phyloP scores from a whole-genome alignment of 2,113 vertebrate genomes.

The Pipa parva region DNA sequence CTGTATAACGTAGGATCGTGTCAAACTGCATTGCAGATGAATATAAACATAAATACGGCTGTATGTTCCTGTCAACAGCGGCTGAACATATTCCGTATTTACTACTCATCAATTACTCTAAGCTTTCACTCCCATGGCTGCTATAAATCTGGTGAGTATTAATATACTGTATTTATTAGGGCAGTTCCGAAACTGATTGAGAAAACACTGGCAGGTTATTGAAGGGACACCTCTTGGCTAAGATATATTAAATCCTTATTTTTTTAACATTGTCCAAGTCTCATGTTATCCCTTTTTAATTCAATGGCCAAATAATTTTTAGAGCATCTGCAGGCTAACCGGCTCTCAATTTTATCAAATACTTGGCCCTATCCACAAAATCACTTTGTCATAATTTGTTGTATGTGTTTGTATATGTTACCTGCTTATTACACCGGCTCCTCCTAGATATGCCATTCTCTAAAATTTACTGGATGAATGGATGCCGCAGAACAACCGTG shows the following conservation, averaged over 20 bases:
- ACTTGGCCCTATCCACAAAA: no score
- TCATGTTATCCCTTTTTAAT: no score
- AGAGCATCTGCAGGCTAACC: no score
- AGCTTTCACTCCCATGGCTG: constrained; percentile 15
- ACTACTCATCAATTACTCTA: constrained; percentile 47
- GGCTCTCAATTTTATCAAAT: no score
- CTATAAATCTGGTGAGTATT: constrained; percentile 20
- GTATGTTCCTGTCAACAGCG: constrained; percentile 50
- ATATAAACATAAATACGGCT: constrained; percentile 57
- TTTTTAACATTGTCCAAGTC: no score
- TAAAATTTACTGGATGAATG: no score
- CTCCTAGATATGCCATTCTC: no score
- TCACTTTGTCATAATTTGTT: no score
- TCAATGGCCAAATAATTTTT: no score
- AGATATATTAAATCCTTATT: background rate
- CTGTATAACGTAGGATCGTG: constrained; percentile 44
- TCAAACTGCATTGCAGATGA: constrained; percentile 65
- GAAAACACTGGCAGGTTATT: constrained; percentile 12
- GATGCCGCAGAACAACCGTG: no score
- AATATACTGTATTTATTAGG: constrained; percentile 19
- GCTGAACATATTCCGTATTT: constrained; percentile 49
- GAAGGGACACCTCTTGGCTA: background rate
- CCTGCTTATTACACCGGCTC: no score
- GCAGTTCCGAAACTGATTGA: constrained; percentile 19
- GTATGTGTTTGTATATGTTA: no score